Evolutionary conservation across 2,113 vertebrate species (phyloP).

Genomic region (Choloepus hoffmanni): DNA sequence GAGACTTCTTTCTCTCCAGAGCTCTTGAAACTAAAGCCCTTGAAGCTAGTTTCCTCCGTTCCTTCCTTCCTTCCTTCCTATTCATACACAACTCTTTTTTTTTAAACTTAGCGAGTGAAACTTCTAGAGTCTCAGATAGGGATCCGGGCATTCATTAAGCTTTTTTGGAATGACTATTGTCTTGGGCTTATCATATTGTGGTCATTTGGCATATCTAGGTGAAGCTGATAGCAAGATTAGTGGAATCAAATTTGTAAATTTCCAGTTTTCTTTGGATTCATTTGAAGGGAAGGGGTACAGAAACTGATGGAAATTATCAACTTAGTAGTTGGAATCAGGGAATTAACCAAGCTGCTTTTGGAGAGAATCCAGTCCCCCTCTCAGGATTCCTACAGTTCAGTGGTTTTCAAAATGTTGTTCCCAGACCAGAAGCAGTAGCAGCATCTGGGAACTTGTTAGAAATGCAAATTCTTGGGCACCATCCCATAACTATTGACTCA

Average conservation of each 20-base stretch:
- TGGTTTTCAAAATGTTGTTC: background rate
- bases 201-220: no score
- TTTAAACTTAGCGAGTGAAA: no score
- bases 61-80: rapidly evolving
- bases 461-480: background rate
- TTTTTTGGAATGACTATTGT: no score
- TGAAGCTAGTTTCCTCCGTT: background rate
- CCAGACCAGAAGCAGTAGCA: background rate
- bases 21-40: background rate
- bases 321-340: background rate
- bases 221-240: background rate
- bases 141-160: no score
- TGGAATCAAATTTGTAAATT: background rate
- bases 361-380: background rate
- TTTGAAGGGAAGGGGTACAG: background rate
- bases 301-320: background rate
- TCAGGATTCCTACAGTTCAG: background rate
- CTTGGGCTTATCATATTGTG: no score
- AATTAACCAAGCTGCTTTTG: background rate
- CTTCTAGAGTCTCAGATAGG: no score
- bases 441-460: background rate
- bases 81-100: no score
- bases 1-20: background rate
- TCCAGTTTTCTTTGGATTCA: background rate
- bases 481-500: background rate